Conservation (phyloP, 1,140 invertebrate genomes). For the Lucilia sericata region DNA sequence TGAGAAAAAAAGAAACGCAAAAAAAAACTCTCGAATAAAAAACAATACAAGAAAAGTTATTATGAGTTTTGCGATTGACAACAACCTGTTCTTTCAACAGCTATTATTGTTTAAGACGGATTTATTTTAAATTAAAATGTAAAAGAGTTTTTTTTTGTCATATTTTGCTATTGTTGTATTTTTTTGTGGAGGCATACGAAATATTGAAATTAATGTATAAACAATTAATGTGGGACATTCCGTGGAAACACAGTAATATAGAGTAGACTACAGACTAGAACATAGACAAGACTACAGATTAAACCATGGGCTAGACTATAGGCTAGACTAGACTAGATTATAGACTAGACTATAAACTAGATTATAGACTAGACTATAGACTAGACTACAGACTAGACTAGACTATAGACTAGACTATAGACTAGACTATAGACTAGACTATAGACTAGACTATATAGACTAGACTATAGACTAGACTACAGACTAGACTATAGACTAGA, state of each 20-base stretch:
- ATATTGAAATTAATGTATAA: neutral
- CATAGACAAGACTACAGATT: too few relatives aligned
- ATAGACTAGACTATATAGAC: too few relatives aligned
- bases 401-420: too few relatives aligned
- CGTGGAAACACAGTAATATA: neutral
- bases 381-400: too few relatives aligned
- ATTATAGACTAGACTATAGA: too few relatives aligned
- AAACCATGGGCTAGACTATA: too few relatives aligned
- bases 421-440: too few relatives aligned
- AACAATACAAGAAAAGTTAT: slow-evolving; percentile 25
- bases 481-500: too few relatives aligned
- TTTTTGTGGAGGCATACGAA: slow-evolving; percentile 9
- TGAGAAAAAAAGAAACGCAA: neutral
- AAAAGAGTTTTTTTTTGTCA: neutral
- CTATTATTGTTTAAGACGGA: slow-evolving; percentile 47
- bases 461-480: too few relatives aligned
- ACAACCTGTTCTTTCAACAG: slow-evolving; percentile 47
- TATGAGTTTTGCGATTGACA: slow-evolving; percentile 32
- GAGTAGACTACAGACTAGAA: too few relatives aligned
- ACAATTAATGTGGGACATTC: neutral
- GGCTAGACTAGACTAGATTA: too few relatives aligned
- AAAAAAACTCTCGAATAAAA: neutral
- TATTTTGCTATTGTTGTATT: neutral
- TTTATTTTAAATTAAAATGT: slow-evolving; percentile 40
- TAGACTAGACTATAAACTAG: too few relatives aligned